phyloP scores from a whole-genome alignment of 2,797 vertebrate genomes.

The Aplochiton taeniatus region DNA sequence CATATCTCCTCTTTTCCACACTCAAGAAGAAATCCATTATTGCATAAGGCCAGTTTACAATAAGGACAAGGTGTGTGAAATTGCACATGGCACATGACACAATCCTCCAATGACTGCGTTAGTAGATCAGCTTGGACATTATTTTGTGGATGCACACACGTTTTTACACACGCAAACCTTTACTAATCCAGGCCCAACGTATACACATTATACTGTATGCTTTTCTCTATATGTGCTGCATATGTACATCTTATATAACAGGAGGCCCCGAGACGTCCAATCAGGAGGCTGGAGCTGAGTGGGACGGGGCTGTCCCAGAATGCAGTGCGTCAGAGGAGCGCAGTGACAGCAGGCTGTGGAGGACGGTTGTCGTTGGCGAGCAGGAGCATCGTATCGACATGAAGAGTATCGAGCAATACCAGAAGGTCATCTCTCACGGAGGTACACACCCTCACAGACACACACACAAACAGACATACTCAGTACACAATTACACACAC shows the following conservation, averaged over 20 bases:
- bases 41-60: too few species aligned
- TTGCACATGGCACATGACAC: too few species aligned
- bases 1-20: too few species aligned
- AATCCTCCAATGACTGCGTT: too few species aligned
- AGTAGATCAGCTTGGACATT: too few species aligned
- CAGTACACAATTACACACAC: not conserved
- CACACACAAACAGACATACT: not conserved
- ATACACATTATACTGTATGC: not conserved
- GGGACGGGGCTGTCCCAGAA: conserved; percentile 75
- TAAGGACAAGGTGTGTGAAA: too few species aligned
- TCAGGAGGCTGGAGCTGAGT: conserved; percentile 70
- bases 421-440: conserved; percentile 96
- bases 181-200: not conserved
- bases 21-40: too few species aligned
- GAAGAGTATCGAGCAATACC: conserved; percentile 94
- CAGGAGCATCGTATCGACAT: conserved; percentile 98
- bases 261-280: conserved; percentile 67
- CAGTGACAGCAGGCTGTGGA: conserved; percentile 86
- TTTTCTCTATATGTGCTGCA: not conserved
- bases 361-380: conserved; percentile 93
- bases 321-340: conserved; percentile 82
- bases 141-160: too few species aligned
- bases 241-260: conserved; percentile 19
- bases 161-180: not conserved
- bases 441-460: conserved; percentile 71